Evolutionary conservation across 1,140 invertebrate species (phyloP), one percentile per base, ranked within the genome.

Genomic region (Drosophila simulans): DNA sequence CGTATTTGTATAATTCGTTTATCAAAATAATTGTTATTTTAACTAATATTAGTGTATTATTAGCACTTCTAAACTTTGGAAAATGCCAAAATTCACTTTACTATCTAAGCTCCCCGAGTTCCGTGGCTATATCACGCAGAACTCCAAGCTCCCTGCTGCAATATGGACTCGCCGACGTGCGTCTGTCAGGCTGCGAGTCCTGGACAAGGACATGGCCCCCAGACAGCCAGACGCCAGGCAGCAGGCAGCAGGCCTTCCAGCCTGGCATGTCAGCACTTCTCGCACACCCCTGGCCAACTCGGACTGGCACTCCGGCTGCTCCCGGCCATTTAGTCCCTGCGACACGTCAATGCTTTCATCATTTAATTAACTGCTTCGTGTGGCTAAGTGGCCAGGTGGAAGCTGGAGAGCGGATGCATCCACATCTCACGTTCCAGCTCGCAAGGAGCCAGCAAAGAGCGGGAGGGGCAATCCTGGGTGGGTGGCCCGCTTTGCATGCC

Each of bases 271-370:
- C 65, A 55, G 63, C 39, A 65, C 64, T 65, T 22, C 63, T 31
- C 34, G 39, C 20, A 20, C 45, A 49, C 49, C 55, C 10, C 17
- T 27, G 63, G 35, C 45, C 64, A 69, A 66, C 48, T 53, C 34
- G 15, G 20, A 42, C 45, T 43, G 2, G 35, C 25, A 3, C 20
- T 57, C 17, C 56, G 15, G n/a, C 42, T 57, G 10, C 56, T 69
- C 11, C n/a, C 35, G 35, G 35, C 43, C 42, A 54, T 53, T 59
- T 69, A 64, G 63, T 78, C 48, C 51, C 65, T 64, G 71, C 58
- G 83, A 83, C 83, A 88, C 83, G 83, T 88, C 83, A 88, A 89
- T 89, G 83, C 84, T 72, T 89, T 88, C 84, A 88, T 89, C 83
- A 88, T 88, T 88, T 88, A 88, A 88, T 88, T 88, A 88, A 88